phyloP scores from a whole-genome alignment of 2,888 invertebrate species.

The Acrobasis repandana region DNA sequence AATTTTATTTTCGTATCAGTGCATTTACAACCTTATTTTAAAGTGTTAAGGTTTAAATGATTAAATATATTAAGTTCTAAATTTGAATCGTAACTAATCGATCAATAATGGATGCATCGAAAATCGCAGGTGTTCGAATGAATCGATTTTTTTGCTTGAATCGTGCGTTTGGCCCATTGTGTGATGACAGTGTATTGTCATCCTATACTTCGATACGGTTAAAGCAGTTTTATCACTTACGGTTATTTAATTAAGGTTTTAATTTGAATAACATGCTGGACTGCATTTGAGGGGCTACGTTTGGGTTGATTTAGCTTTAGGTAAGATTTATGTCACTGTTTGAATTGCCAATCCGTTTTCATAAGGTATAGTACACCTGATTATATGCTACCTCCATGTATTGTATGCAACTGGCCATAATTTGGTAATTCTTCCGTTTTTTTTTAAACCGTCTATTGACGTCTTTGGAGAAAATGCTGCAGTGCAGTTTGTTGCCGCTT shows the following conservation, averaged over 20 bases:
- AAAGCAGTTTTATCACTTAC: not conserved
- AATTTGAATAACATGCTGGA: not conserved
- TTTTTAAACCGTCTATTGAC: too few species aligned
- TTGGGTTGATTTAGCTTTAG: slow-evolving; percentile 4
- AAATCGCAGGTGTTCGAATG: slow-evolving; percentile 78
- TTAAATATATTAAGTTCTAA: slow-evolving; percentile 4
- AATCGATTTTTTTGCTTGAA: slow-evolving; percentile 63
- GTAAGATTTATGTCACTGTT: not conserved
- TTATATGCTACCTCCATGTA: not conserved
- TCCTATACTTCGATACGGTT: slow-evolving; percentile 27
- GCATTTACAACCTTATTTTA: slow-evolving; percentile 25
- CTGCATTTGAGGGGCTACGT: slow-evolving; percentile 5
- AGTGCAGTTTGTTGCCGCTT: too few species aligned
- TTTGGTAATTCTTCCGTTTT: too few species aligned
- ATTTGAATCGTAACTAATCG: slow-evolving; percentile 60
- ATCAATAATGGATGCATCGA: slow-evolving; percentile 70
- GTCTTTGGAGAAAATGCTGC: too few species aligned
- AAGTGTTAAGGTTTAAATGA: slow-evolving; percentile 25
- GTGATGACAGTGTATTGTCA: slow-evolving; percentile 51
- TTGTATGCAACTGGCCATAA: too few species aligned
- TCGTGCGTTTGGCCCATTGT: slow-evolving; percentile 47
- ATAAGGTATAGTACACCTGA: not conserved
- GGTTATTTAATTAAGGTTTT: not conserved
- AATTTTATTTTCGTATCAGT: not conserved
- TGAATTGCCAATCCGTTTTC: not conserved